phyloP scores from a whole-genome alignment of 2,888 invertebrate species.

The Tanaodytes sp. region DNA sequence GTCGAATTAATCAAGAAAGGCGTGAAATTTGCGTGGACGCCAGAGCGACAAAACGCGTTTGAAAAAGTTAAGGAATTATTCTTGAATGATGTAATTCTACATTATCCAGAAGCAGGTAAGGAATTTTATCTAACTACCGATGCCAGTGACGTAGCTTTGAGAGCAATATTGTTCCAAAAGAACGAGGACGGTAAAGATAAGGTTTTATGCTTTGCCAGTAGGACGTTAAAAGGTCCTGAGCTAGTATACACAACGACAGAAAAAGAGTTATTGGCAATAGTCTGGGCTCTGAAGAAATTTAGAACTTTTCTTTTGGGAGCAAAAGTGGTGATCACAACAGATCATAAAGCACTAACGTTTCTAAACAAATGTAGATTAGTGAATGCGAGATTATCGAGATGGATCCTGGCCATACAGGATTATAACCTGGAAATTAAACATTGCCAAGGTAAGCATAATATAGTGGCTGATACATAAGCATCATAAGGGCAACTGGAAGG shows the following conservation, averaged over 20 bases:
- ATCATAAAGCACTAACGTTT: constrained; percentile 60
- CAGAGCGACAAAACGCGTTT: constrained; percentile 22
- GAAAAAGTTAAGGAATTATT: constrained; percentile 33
- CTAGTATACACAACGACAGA: constrained; percentile 30
- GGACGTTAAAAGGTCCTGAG: constrained; percentile 23
- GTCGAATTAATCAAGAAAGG: constrained; percentile 31
- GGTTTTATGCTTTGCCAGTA: background rate
- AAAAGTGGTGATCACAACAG: constrained; percentile 54
- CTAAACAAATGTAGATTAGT: constrained; percentile 57
- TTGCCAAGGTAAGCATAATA: constrained; percentile 55
- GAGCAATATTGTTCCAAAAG: background rate
- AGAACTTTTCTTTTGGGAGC: constrained; percentile 34
- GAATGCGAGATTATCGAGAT: constrained; percentile 57
- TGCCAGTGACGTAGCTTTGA: constrained; percentile 42
- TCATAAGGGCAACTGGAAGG: too few species aligned
- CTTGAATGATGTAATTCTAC: background rate
- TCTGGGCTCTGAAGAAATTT: constrained; percentile 21
- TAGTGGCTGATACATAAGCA: constrained; percentile 56
- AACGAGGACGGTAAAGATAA: background rate
- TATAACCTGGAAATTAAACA: constrained; percentile 56
- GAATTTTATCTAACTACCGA: constrained; percentile 46
- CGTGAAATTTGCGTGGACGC: constrained; percentile 21
- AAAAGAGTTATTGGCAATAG: constrained; percentile 33
- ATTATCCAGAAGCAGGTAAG: constrained; percentile 9
- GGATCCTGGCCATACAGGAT: constrained; percentile 57